Evolutionary conservation across 1,140 invertebrate genomes (phyloP).

Genomic region (Cephus cinctus): DNA sequence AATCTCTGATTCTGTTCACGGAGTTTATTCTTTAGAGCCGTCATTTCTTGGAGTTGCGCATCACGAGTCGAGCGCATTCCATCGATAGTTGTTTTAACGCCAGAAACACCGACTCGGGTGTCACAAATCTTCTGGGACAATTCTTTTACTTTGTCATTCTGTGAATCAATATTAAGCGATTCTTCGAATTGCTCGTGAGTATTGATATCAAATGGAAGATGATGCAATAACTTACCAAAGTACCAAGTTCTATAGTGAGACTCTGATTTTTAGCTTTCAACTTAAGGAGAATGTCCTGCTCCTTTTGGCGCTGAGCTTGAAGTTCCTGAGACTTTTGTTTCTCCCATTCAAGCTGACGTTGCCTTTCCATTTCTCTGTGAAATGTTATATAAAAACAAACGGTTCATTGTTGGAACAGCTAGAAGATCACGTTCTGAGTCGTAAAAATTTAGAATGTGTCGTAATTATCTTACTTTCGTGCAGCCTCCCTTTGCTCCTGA

Average conservation of each 20-base stretch:
- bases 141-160: slow-evolving; percentile 84
- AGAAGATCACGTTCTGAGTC: too few relatives aligned
- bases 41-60: slow-evolving; percentile 85
- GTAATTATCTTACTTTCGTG: slow-evolving; percentile 62
- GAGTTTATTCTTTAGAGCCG: slow-evolving; percentile 78
- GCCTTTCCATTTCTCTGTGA: slow-evolving; percentile 87
- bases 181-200: too few relatives aligned
- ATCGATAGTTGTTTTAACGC: slow-evolving; percentile 94
- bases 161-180: too few relatives aligned
- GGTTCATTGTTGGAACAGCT: too few relatives aligned
- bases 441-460: too few relatives aligned
- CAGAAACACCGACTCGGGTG: slow-evolving; percentile 84
- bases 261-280: slow-evolving; percentile 89
- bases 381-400: slow-evolving; percentile 24
- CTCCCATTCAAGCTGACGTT: slow-evolving; percentile 95
- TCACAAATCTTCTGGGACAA: slow-evolving; percentile 85
- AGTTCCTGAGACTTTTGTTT: slow-evolving; percentile 86
- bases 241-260: slow-evolving; percentile 78
- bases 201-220: too few relatives aligned
- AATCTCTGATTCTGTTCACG: slow-evolving; percentile 84
- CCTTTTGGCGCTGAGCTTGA: slow-evolving; percentile 79
- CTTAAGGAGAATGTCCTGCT: slow-evolving; percentile 85
- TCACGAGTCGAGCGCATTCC: slow-evolving; percentile 92
- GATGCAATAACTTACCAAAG: slow-evolving; percentile 55
- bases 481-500: slow-evolving; percentile 78